phyloP scores from a whole-genome alignment of 2,888 invertebrate species.

The Drosophila neonasuta region DNA sequence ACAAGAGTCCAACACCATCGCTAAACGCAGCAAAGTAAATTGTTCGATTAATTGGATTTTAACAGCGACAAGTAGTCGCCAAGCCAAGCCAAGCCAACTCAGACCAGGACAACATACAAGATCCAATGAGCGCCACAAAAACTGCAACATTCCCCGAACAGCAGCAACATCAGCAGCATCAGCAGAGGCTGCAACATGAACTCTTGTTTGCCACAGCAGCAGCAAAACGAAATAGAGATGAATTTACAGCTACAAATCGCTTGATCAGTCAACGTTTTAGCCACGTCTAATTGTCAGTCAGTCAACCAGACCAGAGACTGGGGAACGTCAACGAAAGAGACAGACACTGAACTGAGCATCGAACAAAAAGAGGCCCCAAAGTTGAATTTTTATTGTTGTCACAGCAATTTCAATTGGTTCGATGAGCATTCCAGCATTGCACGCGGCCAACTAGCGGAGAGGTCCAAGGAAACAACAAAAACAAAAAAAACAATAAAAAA shows the following conservation, averaged over 20 bases:
- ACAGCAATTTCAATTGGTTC: slow-evolving; percentile 81
- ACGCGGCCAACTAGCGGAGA: slow-evolving; percentile 71
- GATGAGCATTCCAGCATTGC: slow-evolving; percentile 79
- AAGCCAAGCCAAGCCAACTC: slow-evolving; percentile 16
- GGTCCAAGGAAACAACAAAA: slow-evolving; percentile 32
- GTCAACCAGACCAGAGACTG: slow-evolving; percentile 54
- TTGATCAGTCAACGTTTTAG: slow-evolving; percentile 79
- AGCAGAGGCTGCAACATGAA: slow-evolving; percentile 54
- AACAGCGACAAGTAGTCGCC: slow-evolving; percentile 77
- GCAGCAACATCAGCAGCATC: slow-evolving; percentile 35
- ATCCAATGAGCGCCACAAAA: slow-evolving; percentile 38
- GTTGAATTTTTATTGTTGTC: slow-evolving; percentile 81
- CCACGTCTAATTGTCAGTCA: slow-evolving; percentile 78
- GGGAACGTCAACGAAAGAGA: slow-evolving; percentile 39
- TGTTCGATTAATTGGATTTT: slow-evolving; percentile 78
- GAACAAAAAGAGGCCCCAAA: slow-evolving; percentile 68
- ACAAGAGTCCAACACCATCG: slow-evolving; percentile 62
- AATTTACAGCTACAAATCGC: slow-evolving; percentile 81
- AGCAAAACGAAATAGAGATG: slow-evolving; percentile 71
- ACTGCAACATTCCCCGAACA: slow-evolving; percentile 62
- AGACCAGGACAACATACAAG: slow-evolving; percentile 19
- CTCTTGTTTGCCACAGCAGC: slow-evolving; percentile 44
- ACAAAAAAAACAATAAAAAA: slow-evolving; percentile 31
- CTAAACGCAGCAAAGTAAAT: slow-evolving; percentile 76
- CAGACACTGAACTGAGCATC: slow-evolving; percentile 21